Evolutionary conservation across 2,888 invertebrate genomes (phyloP), one percentile per base, ranked within the genome.

Genomic region (Hermaeophaga mercurialis): DNA sequence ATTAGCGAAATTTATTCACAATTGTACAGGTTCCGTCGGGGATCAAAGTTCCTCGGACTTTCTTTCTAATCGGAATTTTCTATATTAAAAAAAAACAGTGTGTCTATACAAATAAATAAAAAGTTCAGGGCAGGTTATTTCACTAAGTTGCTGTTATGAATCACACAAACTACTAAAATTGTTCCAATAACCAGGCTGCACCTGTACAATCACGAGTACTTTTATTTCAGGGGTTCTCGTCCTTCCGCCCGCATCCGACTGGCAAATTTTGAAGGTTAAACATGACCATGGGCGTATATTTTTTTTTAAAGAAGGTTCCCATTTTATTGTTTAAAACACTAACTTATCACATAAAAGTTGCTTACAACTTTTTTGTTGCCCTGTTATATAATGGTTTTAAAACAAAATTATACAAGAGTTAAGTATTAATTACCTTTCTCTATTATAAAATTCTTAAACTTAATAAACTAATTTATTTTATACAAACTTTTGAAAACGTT

Each of bases 1-100:
- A 69, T 69, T 69, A 68, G 63, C 60, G 56, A 62, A 60, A 57
- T 50, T 56, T 53, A 59, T 56, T 26, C 39, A 18, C 34, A 50
- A 36, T 50, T n/a, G n/a, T n/a, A n/a, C n/a, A n/a, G n/a, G n/a
- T n/a, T n/a, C n/a, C n/a, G n/a, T n/a, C n/a, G n/a, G n/a, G n/a
- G n/a, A n/a, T n/a, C n/a, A n/a, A n/a, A n/a, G n/a, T n/a, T n/a
- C n/a, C n/a, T n/a, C n/a, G n/a, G n/a, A n/a, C n/a, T n/a, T n/a
- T n/a, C n/a, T n/a, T n/a, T n/a, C n/a, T n/a, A n/a, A n/a, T n/a
- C n/a, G n/a, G n/a, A n/a, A n/a, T n/a, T n/a, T n/a, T n/a, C n/a
- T n/a, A n/a, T n/a, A n/a, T n/a, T n/a, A n/a, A n/a, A n/a, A n/a
- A n/a, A n/a, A n/a, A n/a, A n/a, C n/a, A n/a, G n/a, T n/a, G n/a